Percentiles rank a stretch among this genome's conserved stretches.
Conservation (phyloP, 1,140 invertebrate species). For the Pseudobourletiella spinata region DNA sequence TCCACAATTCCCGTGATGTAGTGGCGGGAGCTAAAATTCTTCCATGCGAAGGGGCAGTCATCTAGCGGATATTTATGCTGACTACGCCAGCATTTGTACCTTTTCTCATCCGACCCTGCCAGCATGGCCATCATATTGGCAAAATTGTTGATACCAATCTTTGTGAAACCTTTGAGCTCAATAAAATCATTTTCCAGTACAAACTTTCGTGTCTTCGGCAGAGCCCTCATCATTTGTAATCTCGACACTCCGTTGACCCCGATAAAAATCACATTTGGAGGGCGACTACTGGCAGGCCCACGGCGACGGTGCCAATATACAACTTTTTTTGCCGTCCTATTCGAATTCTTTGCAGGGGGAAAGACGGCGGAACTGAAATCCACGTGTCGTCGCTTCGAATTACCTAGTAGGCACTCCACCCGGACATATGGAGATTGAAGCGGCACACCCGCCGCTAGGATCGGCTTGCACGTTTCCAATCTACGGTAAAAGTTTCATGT, state of each 20-base stretch:
- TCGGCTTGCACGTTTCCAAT: no score
- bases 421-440: no score
- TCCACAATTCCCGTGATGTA: constrained; percentile 26
- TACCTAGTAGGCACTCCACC: no score
- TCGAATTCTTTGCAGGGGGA: background rate
- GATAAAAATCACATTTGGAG: constrained; percentile 41
- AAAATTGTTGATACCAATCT: constrained; percentile 40
- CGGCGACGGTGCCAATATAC: constrained; percentile 6
- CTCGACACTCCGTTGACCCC: constrained; percentile 48
- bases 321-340: background rate
- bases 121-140: constrained; percentile 40
- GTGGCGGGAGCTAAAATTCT: constrained; percentile 20
- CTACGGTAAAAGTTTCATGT: no score
- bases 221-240: constrained; percentile 45
- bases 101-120: constrained; percentile 16
- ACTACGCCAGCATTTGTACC: constrained; percentile 25
- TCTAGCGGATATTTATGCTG: constrained; percentile 8
- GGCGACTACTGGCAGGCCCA: no score
- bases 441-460: no score
- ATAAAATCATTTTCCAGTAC: constrained; percentile 36
- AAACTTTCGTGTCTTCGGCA: constrained; percentile 42
- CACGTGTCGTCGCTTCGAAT: background rate
- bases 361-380: background rate
- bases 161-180: constrained; percentile 33
- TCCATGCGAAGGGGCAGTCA: constrained; percentile 26